Evolutionary conservation across 2,888 invertebrate species (phyloP).

Genomic region (Luperina nickerlii): DNA sequence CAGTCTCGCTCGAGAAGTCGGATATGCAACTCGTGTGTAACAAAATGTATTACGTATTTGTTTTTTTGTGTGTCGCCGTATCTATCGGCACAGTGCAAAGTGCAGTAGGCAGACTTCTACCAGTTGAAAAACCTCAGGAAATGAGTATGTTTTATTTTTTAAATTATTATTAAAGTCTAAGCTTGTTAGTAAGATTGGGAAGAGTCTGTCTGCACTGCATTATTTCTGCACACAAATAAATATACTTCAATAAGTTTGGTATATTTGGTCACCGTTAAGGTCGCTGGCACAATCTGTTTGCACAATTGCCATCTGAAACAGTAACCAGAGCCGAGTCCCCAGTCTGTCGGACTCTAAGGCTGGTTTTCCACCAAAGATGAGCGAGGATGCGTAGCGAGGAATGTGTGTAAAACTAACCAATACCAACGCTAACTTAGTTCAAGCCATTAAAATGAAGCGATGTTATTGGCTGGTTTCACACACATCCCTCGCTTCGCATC

Average conservation of each 20-base stretch:
- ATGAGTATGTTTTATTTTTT: background rate
- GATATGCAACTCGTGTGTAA: background rate
- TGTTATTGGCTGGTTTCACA: too few relatives aligned
- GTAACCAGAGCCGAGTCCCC: too few relatives aligned
- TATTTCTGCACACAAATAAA: background rate
- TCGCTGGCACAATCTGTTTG: too few relatives aligned
- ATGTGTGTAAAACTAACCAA: too few relatives aligned
- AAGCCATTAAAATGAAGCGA: too few relatives aligned
- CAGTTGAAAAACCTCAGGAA: constrained; percentile 1
- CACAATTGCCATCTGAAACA: too few relatives aligned
- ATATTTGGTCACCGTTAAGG: too few relatives aligned
- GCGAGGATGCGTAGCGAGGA: too few relatives aligned
- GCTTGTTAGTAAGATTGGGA: background rate
- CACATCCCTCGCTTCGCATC: too few relatives aligned
- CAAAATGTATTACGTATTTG: background rate
- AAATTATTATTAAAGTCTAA: background rate
- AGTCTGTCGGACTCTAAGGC: too few relatives aligned
- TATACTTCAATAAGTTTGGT: background rate
- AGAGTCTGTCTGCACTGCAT: background rate
- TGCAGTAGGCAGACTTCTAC: background rate
- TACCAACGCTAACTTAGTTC: too few relatives aligned
- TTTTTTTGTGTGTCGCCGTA: background rate
- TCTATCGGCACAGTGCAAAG: background rate
- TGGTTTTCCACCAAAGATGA: too few relatives aligned
- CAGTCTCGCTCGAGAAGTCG: background rate